phyloP scores from a whole-genome alignment of 2,113 vertebrate species.

The Oryzias woworae region DNA sequence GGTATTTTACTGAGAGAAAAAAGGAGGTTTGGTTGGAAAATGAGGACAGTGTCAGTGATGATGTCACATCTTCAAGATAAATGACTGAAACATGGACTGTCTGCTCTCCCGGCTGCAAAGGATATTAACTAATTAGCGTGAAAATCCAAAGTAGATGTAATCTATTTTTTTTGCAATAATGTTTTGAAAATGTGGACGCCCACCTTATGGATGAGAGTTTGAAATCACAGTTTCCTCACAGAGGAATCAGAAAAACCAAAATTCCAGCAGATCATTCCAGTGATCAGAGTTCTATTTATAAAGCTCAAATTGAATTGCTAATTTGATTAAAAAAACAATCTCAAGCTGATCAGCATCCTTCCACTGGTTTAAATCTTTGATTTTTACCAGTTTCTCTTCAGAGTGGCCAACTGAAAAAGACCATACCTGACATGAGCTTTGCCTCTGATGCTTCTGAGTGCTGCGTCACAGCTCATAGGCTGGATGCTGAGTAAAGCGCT shows the following conservation, averaged over 20 bases:
- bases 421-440: constrained; percentile 5
- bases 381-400: constrained; percentile 24
- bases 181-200: too few species aligned
- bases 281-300: background rate
- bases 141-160: background rate
- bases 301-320: too few species aligned
- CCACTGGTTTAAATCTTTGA: constrained; percentile 10
- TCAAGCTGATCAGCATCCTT: too few species aligned
- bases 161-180: too few species aligned
- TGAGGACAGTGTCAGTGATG: background rate
- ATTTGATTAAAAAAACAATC: too few species aligned
- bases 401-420: background rate
- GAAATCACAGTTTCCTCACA: too few species aligned
- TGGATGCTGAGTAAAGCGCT: constrained; percentile 22
- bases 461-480: constrained; percentile 40
- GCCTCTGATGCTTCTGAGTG: constrained; percentile 16
- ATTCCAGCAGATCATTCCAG: background rate
- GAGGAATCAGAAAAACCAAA: too few species aligned
- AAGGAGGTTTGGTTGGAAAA: background rate
- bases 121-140: constrained; percentile 34
- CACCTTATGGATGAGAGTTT: too few species aligned
- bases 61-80: constrained; percentile 34
- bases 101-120: constrained; percentile 36
- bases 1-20: background rate
- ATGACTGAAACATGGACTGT: constrained; percentile 23